phyloP scores from a whole-genome alignment of 2,113 vertebrate species.

The Phoenicopterus ruber region DNA sequence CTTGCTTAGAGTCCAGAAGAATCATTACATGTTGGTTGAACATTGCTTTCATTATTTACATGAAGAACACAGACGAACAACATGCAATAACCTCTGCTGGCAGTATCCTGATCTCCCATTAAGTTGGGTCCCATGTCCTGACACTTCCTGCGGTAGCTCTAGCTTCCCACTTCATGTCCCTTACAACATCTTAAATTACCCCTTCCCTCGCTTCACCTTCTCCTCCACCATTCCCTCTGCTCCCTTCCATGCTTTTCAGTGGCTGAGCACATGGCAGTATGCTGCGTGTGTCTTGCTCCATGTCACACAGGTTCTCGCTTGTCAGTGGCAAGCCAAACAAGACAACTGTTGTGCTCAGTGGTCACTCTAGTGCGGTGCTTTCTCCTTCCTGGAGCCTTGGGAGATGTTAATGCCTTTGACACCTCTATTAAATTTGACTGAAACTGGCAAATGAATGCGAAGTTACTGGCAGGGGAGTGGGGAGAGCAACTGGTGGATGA shows the following conservation, averaged over 20 bases:
- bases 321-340: not conserved
- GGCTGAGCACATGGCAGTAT: not conserved
- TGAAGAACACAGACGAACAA: not conserved
- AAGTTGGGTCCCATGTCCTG: not conserved
- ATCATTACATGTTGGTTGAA: not conserved
- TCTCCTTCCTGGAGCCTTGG: not conserved
- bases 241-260: not conserved
- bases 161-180: not conserved
- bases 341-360: not conserved
- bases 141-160: not conserved
- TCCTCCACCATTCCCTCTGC: not conserved
- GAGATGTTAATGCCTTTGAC: not conserved
- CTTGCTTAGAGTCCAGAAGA: not conserved
- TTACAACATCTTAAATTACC: not conserved
- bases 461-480: not conserved
- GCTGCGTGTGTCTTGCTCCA: not conserved
- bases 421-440: not conserved
- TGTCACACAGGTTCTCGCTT: not conserved
- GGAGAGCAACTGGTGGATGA: not conserved
- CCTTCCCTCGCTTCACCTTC: not conserved
- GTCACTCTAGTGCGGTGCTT: not conserved
- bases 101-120: not conserved
- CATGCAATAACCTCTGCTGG: not conserved
- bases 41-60: not conserved
- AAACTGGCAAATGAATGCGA: not conserved